A percentile compares a stretch with the other conserved stretches of the same genome.
Evolutionary conservation across 2,888 invertebrate species (phyloP).

Genomic region (Xestobium rufovillosum): DNA sequence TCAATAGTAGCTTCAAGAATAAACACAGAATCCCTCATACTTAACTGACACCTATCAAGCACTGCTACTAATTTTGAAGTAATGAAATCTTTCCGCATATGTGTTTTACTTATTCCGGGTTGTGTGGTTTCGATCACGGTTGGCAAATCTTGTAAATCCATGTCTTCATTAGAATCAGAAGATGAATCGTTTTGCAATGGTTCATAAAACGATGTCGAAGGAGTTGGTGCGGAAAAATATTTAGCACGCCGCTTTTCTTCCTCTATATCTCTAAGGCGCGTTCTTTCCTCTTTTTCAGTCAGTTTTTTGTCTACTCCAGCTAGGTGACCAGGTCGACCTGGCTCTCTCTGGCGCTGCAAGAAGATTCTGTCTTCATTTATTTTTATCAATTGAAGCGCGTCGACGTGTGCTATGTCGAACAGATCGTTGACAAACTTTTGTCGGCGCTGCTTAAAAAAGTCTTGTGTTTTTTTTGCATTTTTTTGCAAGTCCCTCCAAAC

Average conservation of each 20-base stretch:
- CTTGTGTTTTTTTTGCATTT: conserved; percentile 28
- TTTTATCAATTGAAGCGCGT: conserved; percentile 8
- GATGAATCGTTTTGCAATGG: conserved; percentile 11
- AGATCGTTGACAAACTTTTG: conserved; percentile 22
- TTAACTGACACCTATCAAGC: conserved; percentile 21
- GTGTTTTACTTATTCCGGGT: conserved; percentile 11
- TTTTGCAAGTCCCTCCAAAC: conserved; percentile 18
- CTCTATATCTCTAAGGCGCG: conserved; percentile 1
- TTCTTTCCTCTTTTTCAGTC: conserved; percentile 25
- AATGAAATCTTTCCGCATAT: conserved; percentile 22
- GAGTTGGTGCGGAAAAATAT: not conserved
- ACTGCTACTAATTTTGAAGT: conserved; percentile 25
- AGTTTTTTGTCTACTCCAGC: conserved; percentile 20
- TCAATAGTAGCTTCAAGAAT: too few species aligned
- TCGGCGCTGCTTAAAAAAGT: conserved; percentile 18
- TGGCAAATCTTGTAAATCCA: conserved; percentile 17
- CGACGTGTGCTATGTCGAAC: conserved; percentile 17
- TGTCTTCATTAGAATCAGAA: conserved; percentile 12
- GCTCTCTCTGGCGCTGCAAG: conserved; percentile 3
- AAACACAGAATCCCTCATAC: too few species aligned
- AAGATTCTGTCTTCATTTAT: conserved; percentile 6
- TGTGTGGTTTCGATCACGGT: conserved; percentile 6
- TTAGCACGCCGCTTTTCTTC: conserved; percentile 11
- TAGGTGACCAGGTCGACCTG: conserved; percentile 26
- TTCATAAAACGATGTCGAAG: too few species aligned